phyloP scores from a whole-genome alignment of 2,797 vertebrate genomes.

The Propithecus deckenii region DNA sequence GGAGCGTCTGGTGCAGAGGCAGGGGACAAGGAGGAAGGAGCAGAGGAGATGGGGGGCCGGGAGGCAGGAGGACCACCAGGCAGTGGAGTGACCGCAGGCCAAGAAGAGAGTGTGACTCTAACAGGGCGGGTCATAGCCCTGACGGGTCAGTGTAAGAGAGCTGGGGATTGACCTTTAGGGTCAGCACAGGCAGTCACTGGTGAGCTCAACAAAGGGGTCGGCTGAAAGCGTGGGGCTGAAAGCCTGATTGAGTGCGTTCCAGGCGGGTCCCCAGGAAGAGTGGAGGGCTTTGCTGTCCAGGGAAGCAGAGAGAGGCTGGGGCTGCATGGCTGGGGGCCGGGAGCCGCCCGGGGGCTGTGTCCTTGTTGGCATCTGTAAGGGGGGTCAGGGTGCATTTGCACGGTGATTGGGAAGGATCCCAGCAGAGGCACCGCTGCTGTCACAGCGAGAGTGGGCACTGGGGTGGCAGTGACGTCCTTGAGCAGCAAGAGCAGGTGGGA shows the following conservation, averaged over 20 bases:
- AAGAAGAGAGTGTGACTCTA: too few species aligned
- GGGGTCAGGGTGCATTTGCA: accelerated
- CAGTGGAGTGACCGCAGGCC: background rate
- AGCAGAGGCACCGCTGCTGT: accelerated
- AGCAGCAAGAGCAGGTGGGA: accelerated
- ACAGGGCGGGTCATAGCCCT: background rate
- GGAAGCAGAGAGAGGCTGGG: background rate
- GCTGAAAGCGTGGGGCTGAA: background rate
- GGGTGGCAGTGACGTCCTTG: background rate
- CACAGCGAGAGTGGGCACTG: accelerated
- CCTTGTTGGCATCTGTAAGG: background rate
- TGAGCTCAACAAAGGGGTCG: background rate
- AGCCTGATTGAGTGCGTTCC: background rate
- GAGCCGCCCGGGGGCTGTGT: accelerated
- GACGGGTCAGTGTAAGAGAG: background rate
- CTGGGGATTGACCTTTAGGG: background rate
- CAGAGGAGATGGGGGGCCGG: background rate
- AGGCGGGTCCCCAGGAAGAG: background rate
- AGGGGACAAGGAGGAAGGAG: background rate
- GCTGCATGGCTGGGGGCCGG: accelerated
- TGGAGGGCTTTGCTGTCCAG: background rate
- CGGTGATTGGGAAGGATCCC: accelerated
- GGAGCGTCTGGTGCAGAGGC: background rate
- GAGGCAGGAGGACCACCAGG: background rate
- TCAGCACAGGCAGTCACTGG: background rate